Evolutionary conservation across 2,113 vertebrate genomes (phyloP).

Genomic region (Oreotrochilus melanogaster): DNA sequence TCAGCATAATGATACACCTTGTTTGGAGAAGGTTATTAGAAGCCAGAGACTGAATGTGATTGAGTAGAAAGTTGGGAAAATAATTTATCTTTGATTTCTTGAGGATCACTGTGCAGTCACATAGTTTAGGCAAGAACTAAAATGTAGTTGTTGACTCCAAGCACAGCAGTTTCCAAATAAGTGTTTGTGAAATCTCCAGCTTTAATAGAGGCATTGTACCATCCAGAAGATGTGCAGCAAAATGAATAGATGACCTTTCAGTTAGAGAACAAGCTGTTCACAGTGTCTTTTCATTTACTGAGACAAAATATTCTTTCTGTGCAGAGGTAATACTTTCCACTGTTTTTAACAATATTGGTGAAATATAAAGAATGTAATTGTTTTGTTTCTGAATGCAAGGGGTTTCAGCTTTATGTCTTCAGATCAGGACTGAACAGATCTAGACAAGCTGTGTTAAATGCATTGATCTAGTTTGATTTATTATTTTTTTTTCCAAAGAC

Average conservation of each 20-base stretch:
- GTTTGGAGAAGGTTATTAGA: background rate
- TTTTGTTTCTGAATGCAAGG: constrained; percentile 20
- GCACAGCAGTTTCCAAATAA: constrained; percentile 32
- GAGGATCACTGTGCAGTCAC: background rate
- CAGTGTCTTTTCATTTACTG: constrained; percentile 38
- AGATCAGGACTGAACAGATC: background rate
- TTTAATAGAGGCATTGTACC: constrained; percentile 15
- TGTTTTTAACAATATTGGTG: constrained; percentile 23
- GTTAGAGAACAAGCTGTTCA: constrained; percentile 35
- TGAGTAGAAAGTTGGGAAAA: background rate
- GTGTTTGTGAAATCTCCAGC: constrained; percentile 32
- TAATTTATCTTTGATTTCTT: background rate
- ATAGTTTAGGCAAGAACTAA: background rate
- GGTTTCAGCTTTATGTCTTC: background rate
- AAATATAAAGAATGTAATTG: constrained; percentile 57
- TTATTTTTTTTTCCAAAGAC: background rate
- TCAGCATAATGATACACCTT: background rate
- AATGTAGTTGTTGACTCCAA: constrained; percentile 1
- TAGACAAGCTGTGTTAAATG: background rate
- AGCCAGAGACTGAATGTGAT: background rate
- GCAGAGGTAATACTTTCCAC: constrained; percentile 46
- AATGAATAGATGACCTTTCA: constrained; percentile 42
- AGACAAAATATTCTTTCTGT: constrained; percentile 51
- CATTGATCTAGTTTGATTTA: background rate
- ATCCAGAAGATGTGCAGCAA: background rate